Conservation (phyloP, 2,888 invertebrate genomes). For the Griposia aprilina region DNA sequence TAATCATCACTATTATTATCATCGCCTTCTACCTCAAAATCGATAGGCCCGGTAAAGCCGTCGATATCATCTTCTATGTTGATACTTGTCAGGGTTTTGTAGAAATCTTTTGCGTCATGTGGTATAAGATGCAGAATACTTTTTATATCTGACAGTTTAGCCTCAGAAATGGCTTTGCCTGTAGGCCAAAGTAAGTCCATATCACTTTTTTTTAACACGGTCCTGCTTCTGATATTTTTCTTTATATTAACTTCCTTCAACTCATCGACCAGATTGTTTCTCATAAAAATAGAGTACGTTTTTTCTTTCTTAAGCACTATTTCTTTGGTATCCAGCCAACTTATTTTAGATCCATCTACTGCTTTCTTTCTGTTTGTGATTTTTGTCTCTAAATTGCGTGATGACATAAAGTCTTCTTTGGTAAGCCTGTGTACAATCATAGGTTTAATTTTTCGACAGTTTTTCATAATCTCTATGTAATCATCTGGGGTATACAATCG, state of each 20-base stretch:
- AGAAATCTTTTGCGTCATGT: slow-evolving; percentile 45
- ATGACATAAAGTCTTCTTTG: slow-evolving; percentile 37
- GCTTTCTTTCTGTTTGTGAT: slow-evolving; percentile 36
- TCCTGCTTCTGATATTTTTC: slow-evolving; percentile 48
- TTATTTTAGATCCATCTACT: slow-evolving; percentile 40
- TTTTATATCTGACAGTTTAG: slow-evolving; percentile 40
- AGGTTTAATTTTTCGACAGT: slow-evolving; percentile 36
- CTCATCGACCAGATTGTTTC: slow-evolving; percentile 41
- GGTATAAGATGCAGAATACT: slow-evolving; percentile 47
- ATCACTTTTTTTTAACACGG: slow-evolving; percentile 40
- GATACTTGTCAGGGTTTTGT: slow-evolving; percentile 29
- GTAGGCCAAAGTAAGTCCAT: slow-evolving; percentile 52
- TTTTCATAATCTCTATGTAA: slow-evolving; percentile 45
- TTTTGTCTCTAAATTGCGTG: slow-evolving; percentile 39
- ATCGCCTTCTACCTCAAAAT: slow-evolving; percentile 51
- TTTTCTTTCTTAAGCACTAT: slow-evolving; percentile 46
- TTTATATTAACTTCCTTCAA: slow-evolving; percentile 42
- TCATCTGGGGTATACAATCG: slow-evolving; percentile 41
- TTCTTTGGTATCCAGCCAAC: slow-evolving; percentile 47
- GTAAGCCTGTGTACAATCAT: slow-evolving; percentile 36
- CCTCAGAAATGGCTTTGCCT: slow-evolving; percentile 46
- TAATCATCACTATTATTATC: slow-evolving; percentile 25
- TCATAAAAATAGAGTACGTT: slow-evolving; percentile 42
- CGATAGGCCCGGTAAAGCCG: slow-evolving; percentile 36
- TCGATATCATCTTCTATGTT: slow-evolving; percentile 23